A percentile compares a stretch with the other conserved stretches of the same genome.
phyloP scores from a whole-genome alignment of 30 jellyfish, hydroid and myxozoan genomes.

The Hydra vulgaris region DNA sequence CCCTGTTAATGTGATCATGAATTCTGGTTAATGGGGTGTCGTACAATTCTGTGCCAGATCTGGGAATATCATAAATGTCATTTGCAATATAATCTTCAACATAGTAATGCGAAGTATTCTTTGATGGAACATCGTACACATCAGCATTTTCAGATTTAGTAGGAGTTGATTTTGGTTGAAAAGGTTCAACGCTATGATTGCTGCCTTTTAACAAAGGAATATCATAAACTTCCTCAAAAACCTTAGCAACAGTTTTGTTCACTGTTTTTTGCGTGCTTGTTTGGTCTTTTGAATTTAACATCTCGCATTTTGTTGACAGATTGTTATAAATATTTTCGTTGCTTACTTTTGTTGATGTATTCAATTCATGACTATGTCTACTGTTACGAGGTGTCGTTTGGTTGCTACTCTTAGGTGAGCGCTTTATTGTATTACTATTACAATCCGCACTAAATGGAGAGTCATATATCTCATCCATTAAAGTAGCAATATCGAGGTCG shows the following conservation, averaged over 20 bases:
- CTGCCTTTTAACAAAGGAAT: background rate
- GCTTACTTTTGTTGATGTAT: background rate
- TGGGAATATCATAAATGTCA: constrained; percentile 38
- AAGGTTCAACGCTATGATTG: background rate
- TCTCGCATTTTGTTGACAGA: background rate
- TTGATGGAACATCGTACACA: constrained; percentile 13
- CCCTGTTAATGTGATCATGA: background rate
- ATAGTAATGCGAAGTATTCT: background rate
- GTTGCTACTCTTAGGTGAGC: constrained; percentile 13
- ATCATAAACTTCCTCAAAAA: constrained; percentile 15
- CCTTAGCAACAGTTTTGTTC: background rate
- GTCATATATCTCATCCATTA: constrained; percentile 44
- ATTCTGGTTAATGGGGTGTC: background rate
- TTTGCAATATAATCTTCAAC: background rate
- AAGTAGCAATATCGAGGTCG: background rate
- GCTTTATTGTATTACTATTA: constrained; percentile 15
- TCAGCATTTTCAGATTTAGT: constrained; percentile 5
- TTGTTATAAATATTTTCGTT: background rate
- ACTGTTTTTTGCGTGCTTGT: background rate
- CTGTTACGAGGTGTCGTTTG: constrained; percentile 8
- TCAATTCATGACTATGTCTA: background rate
- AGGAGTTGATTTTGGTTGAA: constrained; percentile 11
- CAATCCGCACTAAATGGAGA: constrained; percentile 28
- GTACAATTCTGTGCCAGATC: constrained; percentile 7
- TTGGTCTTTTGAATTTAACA: background rate